Conservation (phyloP, 2,888 invertebrate genomes). For the Apotomis capreana region DNA sequence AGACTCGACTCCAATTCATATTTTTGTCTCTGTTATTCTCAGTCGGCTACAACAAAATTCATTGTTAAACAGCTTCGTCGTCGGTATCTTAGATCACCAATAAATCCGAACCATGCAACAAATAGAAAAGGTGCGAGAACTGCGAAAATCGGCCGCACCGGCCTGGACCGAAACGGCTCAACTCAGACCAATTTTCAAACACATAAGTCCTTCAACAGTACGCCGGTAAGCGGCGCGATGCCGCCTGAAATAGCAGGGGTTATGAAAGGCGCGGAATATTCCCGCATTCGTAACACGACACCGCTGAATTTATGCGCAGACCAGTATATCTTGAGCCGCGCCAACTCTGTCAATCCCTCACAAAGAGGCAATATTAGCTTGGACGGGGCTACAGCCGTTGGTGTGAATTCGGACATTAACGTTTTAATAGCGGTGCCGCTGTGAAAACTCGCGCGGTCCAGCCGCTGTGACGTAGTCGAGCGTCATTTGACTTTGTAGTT, state of each 20-base stretch:
- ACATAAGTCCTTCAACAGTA: neutral
- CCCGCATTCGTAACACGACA: conserved; percentile 8
- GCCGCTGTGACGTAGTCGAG: neutral
- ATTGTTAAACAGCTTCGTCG: too few species aligned
- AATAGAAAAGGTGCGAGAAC: neutral
- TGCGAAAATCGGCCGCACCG: neutral
- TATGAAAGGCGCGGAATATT: conserved; percentile 14
- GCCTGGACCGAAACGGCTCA: neutral
- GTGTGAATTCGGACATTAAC: neutral
- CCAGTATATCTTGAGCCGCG: neutral
- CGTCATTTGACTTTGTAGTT: conserved; percentile 4
- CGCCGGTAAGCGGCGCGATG: too few species aligned
- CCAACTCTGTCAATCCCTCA: neutral
- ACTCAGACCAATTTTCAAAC: neutral
- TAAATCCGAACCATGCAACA: too few species aligned
- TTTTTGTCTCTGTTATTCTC: too few species aligned
- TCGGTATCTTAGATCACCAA: too few species aligned
- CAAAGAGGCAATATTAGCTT: neutral
- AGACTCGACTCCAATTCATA: too few species aligned
- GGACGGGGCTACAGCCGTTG: neutral
- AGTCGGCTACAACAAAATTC: too few species aligned
- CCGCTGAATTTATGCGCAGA: neutral
- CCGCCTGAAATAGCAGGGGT: conserved; percentile 11
- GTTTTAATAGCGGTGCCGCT: neutral
- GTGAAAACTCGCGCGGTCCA: neutral